phyloP scores from a whole-genome alignment of 2,113 vertebrate species.

The Dasypus novemcinctus region DNA sequence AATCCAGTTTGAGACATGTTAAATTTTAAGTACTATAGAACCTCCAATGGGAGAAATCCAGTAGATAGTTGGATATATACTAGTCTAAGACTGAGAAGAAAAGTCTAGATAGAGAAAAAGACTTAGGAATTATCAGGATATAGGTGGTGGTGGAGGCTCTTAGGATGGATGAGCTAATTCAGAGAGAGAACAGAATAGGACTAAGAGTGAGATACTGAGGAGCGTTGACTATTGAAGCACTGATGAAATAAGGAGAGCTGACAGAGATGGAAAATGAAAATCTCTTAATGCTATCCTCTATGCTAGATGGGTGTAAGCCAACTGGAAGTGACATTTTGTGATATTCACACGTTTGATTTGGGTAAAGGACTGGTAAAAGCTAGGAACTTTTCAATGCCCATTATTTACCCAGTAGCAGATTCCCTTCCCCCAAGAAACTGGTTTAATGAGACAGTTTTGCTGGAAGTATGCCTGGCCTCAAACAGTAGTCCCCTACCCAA shows the following conservation, averaged over 20 bases:
- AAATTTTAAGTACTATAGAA: neutral
- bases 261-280: conserved; percentile 38
- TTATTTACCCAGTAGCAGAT: neutral
- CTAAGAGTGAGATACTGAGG: neutral
- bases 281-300: conserved; percentile 29
- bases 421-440: neutral
- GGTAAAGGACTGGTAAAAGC: conserved; percentile 32
- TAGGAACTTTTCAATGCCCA: neutral
- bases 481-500: neutral
- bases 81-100: neutral
- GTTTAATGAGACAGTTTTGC: neutral
- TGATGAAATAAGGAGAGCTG: conserved; percentile 20
- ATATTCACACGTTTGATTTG: conserved; percentile 52
- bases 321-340: conserved; percentile 40
- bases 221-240: conserved; percentile 20
- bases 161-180: neutral
- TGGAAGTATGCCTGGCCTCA: neutral
- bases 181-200: neutral
- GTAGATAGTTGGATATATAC: neutral
- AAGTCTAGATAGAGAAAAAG: neutral
- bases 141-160: neutral
- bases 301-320: conserved; percentile 44
- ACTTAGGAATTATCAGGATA: neutral
- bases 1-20: neutral
- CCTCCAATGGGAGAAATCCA: neutral